Conservation (phyloP, 1,140 invertebrate genomes). For the Papilio aristodemus region DNA sequence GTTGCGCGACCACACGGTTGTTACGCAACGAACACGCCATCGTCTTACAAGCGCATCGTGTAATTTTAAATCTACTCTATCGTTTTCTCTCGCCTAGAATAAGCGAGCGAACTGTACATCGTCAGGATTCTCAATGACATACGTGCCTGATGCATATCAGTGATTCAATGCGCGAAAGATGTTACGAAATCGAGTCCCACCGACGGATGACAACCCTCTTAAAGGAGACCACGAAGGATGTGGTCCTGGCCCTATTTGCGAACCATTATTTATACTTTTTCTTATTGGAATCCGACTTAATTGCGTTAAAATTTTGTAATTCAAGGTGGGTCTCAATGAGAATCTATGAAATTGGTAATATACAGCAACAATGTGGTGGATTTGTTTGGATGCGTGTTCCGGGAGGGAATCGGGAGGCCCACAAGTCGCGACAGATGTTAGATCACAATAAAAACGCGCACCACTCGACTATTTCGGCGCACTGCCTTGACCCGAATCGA, state of each 20-base stretch:
- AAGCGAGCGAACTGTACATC: conserved; percentile 15
- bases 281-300: conserved; percentile 37
- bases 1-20: conserved; percentile 29
- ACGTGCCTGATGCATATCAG: not conserved
- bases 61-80: conserved; percentile 19
- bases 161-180: conserved; percentile 16
- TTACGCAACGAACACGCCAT: conserved; percentile 59
- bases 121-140: conserved; percentile 9
- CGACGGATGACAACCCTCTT: not conserved
- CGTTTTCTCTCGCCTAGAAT: not conserved
- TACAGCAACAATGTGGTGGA: not conserved
- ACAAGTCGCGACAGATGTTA: conserved; percentile 69
- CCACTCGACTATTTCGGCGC: conserved; percentile 77
- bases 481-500: conserved; percentile 78
- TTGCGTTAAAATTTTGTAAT: not conserved
- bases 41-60: conserved; percentile 28
- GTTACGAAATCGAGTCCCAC: conserved; percentile 2
- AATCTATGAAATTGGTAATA: not conserved
- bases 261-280: not conserved
- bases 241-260: not conserved
- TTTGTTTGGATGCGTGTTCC: conserved; percentile 31
- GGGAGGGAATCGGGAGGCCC: conserved; percentile 47
- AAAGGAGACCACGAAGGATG: not conserved
- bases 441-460: conserved; percentile 78
- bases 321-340: not conserved